Percentiles rank a stretch among this genome's conserved stretches.
These are phyloP conservation scores for Dolichotis patagonum DNA, from an alignment of 2,113 vertebrate genomes.

Conservation along the genomic window DNA sequence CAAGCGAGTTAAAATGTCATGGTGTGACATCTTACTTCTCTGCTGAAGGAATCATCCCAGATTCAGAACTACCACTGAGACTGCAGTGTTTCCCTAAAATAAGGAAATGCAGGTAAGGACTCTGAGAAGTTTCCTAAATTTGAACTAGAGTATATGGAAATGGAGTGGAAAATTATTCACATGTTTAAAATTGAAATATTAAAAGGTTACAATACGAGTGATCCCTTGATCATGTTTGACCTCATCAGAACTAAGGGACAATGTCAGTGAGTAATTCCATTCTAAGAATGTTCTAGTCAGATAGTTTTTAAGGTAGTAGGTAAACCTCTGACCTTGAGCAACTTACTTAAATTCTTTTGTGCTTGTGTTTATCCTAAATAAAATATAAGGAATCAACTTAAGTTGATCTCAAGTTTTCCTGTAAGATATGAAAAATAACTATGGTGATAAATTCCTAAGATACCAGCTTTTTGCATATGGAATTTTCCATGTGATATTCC, in stretches of 20 bases:
- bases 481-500: slow-evolving; percentile 59
- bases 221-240: not conserved
- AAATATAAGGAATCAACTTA: not conserved
- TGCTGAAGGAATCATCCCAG: not conserved
- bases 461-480: slow-evolving; percentile 46
- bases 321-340: not conserved
- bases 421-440: not conserved
- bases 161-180: not conserved
- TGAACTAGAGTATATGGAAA: not conserved
- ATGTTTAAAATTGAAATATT: slow-evolving; percentile 34
- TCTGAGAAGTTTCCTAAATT: not conserved
- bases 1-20: not conserved
- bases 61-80: not conserved
- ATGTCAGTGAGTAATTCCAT: not conserved
- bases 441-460: not conserved
- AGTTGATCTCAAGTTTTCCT: not conserved
- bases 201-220: not conserved
- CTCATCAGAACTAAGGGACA: not conserved
- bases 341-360: not conserved
- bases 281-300: not conserved
- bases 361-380: not conserved
- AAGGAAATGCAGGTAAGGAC: slow-evolving; percentile 13
- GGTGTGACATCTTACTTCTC: not conserved
- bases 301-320: slow-evolving; percentile 31
- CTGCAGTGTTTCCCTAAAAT: not conserved